A percentile compares a stretch with the other conserved stretches of the same genome.
phyloP scores from a whole-genome alignment of 2,797 vertebrate genomes.

The Muraenolepis orangiensis region DNA sequence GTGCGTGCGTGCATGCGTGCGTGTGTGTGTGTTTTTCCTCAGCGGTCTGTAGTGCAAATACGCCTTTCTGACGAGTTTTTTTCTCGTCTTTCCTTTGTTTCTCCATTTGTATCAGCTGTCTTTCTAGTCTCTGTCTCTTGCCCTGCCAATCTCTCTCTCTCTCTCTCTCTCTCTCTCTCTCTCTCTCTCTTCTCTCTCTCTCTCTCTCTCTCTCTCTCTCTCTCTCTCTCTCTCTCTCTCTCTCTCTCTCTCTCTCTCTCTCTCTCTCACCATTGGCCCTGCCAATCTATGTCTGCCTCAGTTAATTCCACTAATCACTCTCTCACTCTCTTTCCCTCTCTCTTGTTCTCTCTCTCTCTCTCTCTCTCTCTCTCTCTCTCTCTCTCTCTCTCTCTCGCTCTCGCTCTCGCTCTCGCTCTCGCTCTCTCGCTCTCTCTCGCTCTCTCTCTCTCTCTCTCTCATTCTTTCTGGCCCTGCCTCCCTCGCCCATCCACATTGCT shows the following conservation, averaged over 20 bases:
- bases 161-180: too few relatives aligned
- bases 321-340: background rate
- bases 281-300: background rate
- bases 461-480: conserved; percentile 42
- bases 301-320: background rate
- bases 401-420: conserved; percentile 41
- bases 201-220: conserved; percentile 7
- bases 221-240: conserved; percentile 54
- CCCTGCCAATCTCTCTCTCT: background rate
- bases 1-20: background rate
- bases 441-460: conserved; percentile 43
- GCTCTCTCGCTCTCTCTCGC: conserved; percentile 50
- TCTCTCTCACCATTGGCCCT: too few relatives aligned
- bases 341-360: background rate
- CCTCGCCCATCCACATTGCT: conserved; percentile 56
- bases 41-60: background rate
- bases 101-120: conserved; percentile 23
- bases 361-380: conserved; percentile 34
- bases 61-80: conserved; percentile 14
- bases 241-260: too few relatives aligned
- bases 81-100: conserved; percentile 27
- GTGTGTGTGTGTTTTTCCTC: background rate
- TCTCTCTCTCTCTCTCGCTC: conserved; percentile 42
- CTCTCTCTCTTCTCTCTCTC: background rate
- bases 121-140: conserved; percentile 29